Evolutionary conservation across 2,888 invertebrate species (phyloP).

Genomic region (Liodrosophila aerea): DNA sequence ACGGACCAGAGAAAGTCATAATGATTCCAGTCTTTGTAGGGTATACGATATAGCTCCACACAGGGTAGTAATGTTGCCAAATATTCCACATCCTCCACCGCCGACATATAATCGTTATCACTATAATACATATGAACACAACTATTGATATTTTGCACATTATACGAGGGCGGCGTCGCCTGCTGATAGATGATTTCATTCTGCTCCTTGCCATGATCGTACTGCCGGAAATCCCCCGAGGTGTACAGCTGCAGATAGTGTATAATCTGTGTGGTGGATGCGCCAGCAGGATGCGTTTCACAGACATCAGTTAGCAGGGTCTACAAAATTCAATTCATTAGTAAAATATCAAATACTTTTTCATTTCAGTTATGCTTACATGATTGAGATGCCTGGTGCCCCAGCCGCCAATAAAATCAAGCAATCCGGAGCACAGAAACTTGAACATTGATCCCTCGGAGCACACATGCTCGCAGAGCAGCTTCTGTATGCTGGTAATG

Average conservation of each 20-base stretch:
- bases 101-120: constrained; percentile 86
- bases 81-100: constrained; percentile 83
- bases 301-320: constrained; percentile 87
- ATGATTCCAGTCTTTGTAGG: constrained; percentile 85
- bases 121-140: constrained; percentile 87
- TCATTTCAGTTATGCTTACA: constrained; percentile 54
- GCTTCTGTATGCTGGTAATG: constrained; percentile 75
- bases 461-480: constrained; percentile 84
- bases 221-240: constrained; percentile 84
- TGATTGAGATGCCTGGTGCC: constrained; percentile 78
- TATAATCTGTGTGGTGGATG: constrained; percentile 86
- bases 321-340: constrained; percentile 81
- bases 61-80: constrained; percentile 83
- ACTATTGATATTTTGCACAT: constrained; percentile 84
- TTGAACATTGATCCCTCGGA: constrained; percentile 82
- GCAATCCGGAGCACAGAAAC: constrained; percentile 74
- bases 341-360: no score
- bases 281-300: constrained; percentile 87
- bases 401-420: constrained; percentile 80
- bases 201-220: constrained; percentile 83
- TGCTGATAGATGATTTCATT: constrained; percentile 85
- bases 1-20: constrained; percentile 88
- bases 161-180: constrained; percentile 85
- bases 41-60: constrained; percentile 83
- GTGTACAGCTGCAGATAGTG: constrained; percentile 87